These are phyloP conservation scores for Drosophila miranda DNA, from an alignment of 1,140 invertebrate genomes.

Conservation along the genomic window DNA sequence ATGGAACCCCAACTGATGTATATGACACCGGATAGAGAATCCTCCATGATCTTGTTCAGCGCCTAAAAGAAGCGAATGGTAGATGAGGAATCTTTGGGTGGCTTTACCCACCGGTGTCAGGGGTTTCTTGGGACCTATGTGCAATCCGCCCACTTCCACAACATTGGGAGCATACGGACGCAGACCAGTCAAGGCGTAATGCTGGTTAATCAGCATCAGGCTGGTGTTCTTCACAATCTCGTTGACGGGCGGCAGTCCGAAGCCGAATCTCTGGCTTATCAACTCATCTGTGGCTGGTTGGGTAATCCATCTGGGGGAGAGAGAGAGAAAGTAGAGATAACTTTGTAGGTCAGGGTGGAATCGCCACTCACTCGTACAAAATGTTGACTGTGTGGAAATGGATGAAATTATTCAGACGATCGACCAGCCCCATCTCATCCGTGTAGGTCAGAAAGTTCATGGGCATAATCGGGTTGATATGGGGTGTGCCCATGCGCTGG, in stretches of 20 bases:
- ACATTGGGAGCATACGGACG: conserved; percentile 83
- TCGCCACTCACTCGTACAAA: conserved; percentile 82
- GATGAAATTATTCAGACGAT: conserved; percentile 84
- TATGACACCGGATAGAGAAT: conserved; percentile 62
- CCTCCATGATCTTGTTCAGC: conserved; percentile 72
- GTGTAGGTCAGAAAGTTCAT: conserved; percentile 82
- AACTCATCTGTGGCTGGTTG: conserved; percentile 84
- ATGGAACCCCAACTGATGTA: conserved; percentile 82
- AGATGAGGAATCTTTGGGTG: not conserved
- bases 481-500: conserved; percentile 83
- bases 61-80: conserved; percentile 16
- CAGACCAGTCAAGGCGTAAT: conserved; percentile 84
- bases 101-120: conserved; percentile 82
- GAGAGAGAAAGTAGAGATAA: not conserved
- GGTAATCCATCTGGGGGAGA: conserved; percentile 57
- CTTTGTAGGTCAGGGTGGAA: not conserved
- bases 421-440: conserved; percentile 84
- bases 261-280: conserved; percentile 84
- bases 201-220: conserved; percentile 85
- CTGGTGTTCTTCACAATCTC: conserved; percentile 84
- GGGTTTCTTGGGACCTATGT: conserved; percentile 81
- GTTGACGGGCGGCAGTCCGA: conserved; percentile 83
- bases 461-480: conserved; percentile 85
- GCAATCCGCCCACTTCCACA: conserved; percentile 85
- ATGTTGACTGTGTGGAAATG: conserved; percentile 77